Conservation (phyloP, 2,113 vertebrate genomes). For the Melanocharis versteri region DNA sequence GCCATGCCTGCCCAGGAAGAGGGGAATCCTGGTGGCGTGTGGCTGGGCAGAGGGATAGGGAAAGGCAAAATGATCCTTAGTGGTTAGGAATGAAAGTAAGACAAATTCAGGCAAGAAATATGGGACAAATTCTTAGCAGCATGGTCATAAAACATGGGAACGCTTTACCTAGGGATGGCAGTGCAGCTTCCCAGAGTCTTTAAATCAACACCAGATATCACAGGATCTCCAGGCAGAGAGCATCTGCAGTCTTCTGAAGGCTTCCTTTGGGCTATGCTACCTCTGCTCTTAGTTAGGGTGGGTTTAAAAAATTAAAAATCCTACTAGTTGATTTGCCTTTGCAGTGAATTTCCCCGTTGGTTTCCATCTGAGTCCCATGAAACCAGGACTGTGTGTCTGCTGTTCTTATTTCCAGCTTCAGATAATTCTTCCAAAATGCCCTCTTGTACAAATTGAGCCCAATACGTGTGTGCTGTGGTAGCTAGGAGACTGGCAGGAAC, state of each 20-base stretch:
- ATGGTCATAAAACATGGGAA: background rate
- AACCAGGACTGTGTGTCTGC: background rate
- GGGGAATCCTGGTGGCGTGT: background rate
- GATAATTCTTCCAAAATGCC: slow-evolving; percentile 22
- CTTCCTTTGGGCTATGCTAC: background rate
- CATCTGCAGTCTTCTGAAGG: background rate
- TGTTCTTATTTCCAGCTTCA: background rate
- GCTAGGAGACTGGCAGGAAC: slow-evolving; percentile 59
- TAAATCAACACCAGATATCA: background rate
- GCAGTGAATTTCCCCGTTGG: background rate
- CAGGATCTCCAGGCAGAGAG: background rate
- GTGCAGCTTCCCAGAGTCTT: background rate
- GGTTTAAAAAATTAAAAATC: background rate
- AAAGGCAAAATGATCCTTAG: background rate
- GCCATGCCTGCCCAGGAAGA: background rate
- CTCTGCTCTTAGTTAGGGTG: background rate
- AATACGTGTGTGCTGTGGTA: background rate
- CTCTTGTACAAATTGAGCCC: background rate
- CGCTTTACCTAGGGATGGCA: background rate
- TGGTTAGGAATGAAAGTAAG: background rate
- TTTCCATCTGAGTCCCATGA: background rate
- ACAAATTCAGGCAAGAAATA: background rate
- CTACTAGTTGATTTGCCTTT: background rate
- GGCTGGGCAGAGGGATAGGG: background rate
- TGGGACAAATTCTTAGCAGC: background rate